Evolutionary conservation across 2,113 vertebrate species (phyloP), one percentile per base, ranked within the genome.

Genomic region (Gopherus flavomarginatus): DNA sequence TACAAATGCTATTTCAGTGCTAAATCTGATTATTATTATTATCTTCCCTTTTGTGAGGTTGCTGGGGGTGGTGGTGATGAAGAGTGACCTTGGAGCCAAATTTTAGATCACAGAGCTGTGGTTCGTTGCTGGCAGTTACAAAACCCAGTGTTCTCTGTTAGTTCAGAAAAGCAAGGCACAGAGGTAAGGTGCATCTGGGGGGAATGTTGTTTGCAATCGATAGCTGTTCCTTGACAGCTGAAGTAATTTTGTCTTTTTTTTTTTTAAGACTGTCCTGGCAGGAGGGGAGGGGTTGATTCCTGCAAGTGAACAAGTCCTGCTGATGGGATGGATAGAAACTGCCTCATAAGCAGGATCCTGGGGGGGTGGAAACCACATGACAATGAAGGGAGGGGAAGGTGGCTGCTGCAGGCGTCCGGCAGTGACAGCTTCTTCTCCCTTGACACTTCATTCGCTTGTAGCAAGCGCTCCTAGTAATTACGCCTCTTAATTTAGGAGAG

Each of bases 401-500:
- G 95, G 88, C 94, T 95, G 95, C 90, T 77, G 86, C 88, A 54
- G 90, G 56, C 82, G 87, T 88, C 96, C 96, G 35, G 92, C 35
- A 2, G 88, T 88, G 97, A 94, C 96, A 93, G 94, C 88, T 93
- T 94, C 90, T 92, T 96, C 95, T 97, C 96, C 96, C 98, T 56
- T 59, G 93, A 90, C 83, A 22, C 89, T 93, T 77, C 9, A 44
- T 97, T 96, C 75, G 38, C 95, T 97, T 95, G 94, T 92, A 96
- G 96, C 95, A 56, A 97, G 94, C 94, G 14, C 95, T 95, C 91
- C 96, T 92, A 87, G 97, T 98, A 97, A 97, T 98, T 98, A 95
- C 69, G 79, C 94, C 97, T 97, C 96, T 97, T 98, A 96, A 97
- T 98, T 97, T 97, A 97, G 96, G 97, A 97, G 96, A 95, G 90